Percentiles rank a stretch among this genome's conserved stretches.
phyloP scores from a whole-genome alignment of 2,113 vertebrate genomes.

The Lagopus muta region DNA sequence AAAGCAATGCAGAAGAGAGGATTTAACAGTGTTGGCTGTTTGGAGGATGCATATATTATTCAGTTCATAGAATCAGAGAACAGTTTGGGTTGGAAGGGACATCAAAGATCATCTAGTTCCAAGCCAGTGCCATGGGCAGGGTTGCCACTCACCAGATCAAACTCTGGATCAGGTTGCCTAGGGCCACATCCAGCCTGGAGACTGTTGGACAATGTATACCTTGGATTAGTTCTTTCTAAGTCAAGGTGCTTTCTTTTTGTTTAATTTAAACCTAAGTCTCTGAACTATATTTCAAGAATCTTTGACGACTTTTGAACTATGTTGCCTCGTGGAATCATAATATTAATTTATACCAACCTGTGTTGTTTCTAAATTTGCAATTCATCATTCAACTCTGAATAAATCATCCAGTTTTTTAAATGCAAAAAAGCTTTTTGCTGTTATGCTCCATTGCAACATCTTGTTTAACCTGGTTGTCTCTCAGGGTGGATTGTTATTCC shows the following conservation, averaged over 20 bases:
- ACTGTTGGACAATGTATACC: neutral
- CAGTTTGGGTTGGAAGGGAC: no score
- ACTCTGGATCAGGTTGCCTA: no score
- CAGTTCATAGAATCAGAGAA: neutral
- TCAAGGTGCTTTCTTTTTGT: neutral
- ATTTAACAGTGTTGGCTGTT: constrained; percentile 36
- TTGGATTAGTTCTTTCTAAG: neutral
- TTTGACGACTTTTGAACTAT: neutral
- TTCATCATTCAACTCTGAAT: neutral
- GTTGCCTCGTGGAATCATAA: neutral
- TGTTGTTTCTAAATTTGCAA: constrained; percentile 2
- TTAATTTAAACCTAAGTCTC: constrained; percentile 13
- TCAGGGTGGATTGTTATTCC: neutral
- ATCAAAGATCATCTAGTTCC: no score
- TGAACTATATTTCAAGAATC: neutral
- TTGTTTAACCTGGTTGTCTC: neutral
- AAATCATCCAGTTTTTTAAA: neutral
- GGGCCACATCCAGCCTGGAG: no score
- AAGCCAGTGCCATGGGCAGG: no score
- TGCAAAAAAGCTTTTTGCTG: neutral
- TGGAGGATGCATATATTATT: neutral
- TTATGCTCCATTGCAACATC: neutral
- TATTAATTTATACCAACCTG: constrained; percentile 41
- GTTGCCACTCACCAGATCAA: no score
- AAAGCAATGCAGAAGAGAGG: constrained; percentile 41